Evolutionary conservation across 2,888 invertebrate genomes (phyloP), one percentile per base, ranked within the genome.

Genomic region (Homarus gammarus): DNA sequence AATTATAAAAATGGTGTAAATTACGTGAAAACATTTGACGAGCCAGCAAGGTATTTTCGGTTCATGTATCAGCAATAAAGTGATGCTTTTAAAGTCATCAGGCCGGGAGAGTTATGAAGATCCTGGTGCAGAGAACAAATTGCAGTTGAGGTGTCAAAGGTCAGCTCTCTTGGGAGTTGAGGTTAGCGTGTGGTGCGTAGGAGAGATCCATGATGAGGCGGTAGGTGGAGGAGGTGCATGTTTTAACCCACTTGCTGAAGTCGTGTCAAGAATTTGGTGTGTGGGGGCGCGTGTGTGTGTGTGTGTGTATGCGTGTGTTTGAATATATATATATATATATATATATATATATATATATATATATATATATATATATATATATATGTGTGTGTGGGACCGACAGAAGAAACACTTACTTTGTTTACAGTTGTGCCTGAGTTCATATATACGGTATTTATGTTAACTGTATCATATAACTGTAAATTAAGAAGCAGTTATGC

Each of bases 251-350:
- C 33, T 31, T 31, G 15, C 6, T 15, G 68, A 33, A 8, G 15
- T 27, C 2, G 72, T 72, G 72, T 6, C 36, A 72, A 15, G 8
- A 72, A 72, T 27, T 72, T 72, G 18, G 15, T 36, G 33, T 72
- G 72, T 72, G n/a, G 5, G 72, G 27, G 15, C 6, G 68, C 27
- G 5, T 27, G 15, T 33, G 15, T 75, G 31, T 75, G 5, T 27
- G 15, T 33, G 15, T 75, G 31, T 75, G 31, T 75, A n/a, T n/a
- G n/a, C n/a, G n/a, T n/a, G n/a, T n/a, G n/a, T n/a, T n/a, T n/a
- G n/a, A n/a, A n/a, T n/a, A 75, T 72, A 72, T 72, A 72, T 72
- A 72, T 72, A 72, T 72, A 72, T 72, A 72, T 72, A 72, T 72
- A 72, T 72, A 72, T 72, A 72, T 72, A 72, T 72, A 72, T 72